These are phyloP conservation scores for Paraescarpia echinospica DNA, from an alignment of 1,140 invertebrate genomes.

Conservation along the genomic window DNA sequence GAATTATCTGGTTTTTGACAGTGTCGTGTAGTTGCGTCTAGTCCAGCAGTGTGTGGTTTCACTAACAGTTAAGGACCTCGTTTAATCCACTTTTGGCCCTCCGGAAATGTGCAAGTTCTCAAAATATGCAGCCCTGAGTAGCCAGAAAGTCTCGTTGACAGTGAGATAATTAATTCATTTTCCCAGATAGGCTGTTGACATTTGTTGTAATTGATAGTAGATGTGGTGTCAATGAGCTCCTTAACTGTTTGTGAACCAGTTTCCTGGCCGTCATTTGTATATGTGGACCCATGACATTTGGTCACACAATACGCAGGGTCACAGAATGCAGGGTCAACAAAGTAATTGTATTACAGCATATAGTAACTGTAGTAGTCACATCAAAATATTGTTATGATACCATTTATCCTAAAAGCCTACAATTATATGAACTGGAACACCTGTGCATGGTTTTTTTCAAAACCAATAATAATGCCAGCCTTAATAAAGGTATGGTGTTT, in stretches of 20 bases:
- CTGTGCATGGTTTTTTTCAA: background rate
- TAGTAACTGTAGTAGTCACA: background rate
- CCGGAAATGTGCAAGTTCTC: background rate
- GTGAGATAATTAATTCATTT: background rate
- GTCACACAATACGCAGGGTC: background rate
- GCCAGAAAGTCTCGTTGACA: background rate
- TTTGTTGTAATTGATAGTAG: background rate
- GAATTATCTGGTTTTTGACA: background rate
- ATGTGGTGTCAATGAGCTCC: background rate
- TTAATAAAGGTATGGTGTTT: background rate
- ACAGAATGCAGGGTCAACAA: no score
- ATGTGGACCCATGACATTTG: background rate
- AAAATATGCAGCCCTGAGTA: background rate
- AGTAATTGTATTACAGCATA: no score
- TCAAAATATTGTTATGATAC: background rate
- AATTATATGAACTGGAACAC: background rate
- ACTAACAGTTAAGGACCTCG: background rate
- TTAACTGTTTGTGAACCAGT: background rate
- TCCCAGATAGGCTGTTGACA: background rate
- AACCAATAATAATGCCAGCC: no score
- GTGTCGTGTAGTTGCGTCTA: background rate
- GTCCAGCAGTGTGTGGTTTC: background rate
- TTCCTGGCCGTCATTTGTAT: background rate
- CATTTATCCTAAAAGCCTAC: background rate
- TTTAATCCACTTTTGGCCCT: background rate